These are phyloP conservation scores for Atrina japonica DNA, from an alignment of 2,888 invertebrate genomes.

Conservation along the genomic window DNA sequence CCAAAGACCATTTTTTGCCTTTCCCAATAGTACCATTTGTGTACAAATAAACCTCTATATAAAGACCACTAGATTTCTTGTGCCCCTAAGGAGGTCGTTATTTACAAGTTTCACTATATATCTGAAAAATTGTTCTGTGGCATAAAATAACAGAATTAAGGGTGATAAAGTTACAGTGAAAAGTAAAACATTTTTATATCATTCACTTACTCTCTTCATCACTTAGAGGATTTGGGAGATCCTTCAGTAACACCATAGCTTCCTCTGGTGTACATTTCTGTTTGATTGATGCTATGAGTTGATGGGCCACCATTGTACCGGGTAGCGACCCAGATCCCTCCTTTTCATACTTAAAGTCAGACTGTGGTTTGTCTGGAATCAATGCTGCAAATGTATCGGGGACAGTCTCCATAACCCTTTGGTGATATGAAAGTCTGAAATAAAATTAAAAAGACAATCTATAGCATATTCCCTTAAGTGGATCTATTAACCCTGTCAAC, in stretches of 20 bases:
- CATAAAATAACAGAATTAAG: conserved; percentile 14
- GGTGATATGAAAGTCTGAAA: conserved; percentile 91
- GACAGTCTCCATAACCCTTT: conserved; percentile 94
- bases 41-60: no score
- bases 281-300: conserved; percentile 92
- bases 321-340: conserved; percentile 86
- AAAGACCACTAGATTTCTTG: no score
- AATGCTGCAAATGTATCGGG: conserved; percentile 92
- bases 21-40: no score
- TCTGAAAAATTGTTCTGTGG: no score
- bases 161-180: no score
- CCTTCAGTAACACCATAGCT: conserved; percentile 91
- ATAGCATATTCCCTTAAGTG: no score
- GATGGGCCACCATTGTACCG: conserved; percentile 86
- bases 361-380: conserved; percentile 89
- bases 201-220: conserved; percentile 67
- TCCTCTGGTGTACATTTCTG: conserved; percentile 95
- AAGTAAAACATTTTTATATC: no score
- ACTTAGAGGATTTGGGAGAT: conserved; percentile 85
- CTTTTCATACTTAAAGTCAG: conserved; percentile 91
- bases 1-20: no score
- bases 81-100: no score
- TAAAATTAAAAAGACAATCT: no score
- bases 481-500: no score
- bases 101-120: no score